A percentile compares a stretch with the other conserved stretches of the same genome.
phyloP scores from a whole-genome alignment of 2,888 invertebrate species.

The Eudasyphora cyanicolor region DNA sequence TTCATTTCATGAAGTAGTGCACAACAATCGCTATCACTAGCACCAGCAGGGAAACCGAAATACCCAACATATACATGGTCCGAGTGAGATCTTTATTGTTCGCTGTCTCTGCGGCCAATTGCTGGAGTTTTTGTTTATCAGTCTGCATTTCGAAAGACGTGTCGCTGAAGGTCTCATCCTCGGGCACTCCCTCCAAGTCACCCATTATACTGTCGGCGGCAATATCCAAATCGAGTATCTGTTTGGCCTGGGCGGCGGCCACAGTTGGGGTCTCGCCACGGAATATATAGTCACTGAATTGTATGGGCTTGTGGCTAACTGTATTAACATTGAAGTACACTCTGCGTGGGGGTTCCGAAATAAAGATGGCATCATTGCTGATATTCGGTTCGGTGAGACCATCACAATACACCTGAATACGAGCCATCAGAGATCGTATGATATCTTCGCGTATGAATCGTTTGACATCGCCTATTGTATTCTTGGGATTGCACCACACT shows the following conservation, averaged over 20 bases:
- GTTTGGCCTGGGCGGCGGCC: conserved; percentile 89
- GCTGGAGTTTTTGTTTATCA: conserved; percentile 44
- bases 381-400: conserved; percentile 84
- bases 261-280: conserved; percentile 93
- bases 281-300: conserved; percentile 94
- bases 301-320: conserved; percentile 80
- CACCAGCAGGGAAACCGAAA: conserved; percentile 84
- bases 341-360: conserved; percentile 93
- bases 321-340: conserved; percentile 86
- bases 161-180: conserved; percentile 82
- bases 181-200: conserved; percentile 89
- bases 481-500: conserved; percentile 89
- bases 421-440: conserved; percentile 89
- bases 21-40: conserved; percentile 82
- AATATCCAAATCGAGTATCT: conserved; percentile 89
- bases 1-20: conserved; percentile 79
- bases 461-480: conserved; percentile 87
- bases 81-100: conserved; percentile 81
- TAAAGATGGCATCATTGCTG: conserved; percentile 80
- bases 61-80: conserved; percentile 81
- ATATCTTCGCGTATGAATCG: conserved; percentile 90
- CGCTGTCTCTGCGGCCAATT: conserved; percentile 21
- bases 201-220: conserved; percentile 86
- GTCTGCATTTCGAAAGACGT: conserved; percentile 67
- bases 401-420: conserved; percentile 96